Evolutionary conservation across 2,113 vertebrate genomes (phyloP).

Genomic region (Origma solitaria): DNA sequence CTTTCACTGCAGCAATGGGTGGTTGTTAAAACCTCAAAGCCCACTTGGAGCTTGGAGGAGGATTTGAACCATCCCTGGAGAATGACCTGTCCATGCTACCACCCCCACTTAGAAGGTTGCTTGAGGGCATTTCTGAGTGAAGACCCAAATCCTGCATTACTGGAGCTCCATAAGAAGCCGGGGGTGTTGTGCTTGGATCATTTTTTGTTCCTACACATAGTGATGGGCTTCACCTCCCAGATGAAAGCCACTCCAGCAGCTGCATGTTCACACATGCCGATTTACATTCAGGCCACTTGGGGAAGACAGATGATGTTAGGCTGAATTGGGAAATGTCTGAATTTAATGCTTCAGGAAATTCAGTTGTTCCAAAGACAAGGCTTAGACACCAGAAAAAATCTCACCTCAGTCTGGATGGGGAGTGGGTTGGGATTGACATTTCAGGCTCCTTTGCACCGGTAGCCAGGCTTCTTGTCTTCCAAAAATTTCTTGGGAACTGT

Average conservation of each 20-base stretch:
- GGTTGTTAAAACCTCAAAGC: not conserved
- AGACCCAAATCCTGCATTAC: not conserved
- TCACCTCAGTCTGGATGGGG: not conserved
- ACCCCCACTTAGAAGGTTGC: not conserved
- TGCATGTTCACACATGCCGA: not conserved
- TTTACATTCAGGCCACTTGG: not conserved
- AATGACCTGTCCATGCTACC: not conserved
- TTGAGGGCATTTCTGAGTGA: not conserved
- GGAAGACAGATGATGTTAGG: not conserved
- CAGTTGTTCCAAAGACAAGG: not conserved
- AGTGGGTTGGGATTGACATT: not conserved
- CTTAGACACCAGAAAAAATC: not conserved
- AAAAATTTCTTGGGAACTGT: not conserved
- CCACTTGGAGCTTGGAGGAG: not conserved
- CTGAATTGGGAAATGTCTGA: not conserved
- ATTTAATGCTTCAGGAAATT: not conserved
- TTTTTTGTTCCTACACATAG: not conserved
- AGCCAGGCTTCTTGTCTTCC: not conserved
- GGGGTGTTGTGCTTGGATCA: rapidly evolving
- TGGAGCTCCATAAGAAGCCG: not conserved
- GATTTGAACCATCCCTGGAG: not conserved
- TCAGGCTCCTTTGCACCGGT: not conserved
- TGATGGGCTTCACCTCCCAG: not conserved
- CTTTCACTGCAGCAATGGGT: not conserved
- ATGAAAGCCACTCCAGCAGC: not conserved